Conservation (phyloP, 2,797 vertebrate species). For the Tarsius wallacei region DNA sequence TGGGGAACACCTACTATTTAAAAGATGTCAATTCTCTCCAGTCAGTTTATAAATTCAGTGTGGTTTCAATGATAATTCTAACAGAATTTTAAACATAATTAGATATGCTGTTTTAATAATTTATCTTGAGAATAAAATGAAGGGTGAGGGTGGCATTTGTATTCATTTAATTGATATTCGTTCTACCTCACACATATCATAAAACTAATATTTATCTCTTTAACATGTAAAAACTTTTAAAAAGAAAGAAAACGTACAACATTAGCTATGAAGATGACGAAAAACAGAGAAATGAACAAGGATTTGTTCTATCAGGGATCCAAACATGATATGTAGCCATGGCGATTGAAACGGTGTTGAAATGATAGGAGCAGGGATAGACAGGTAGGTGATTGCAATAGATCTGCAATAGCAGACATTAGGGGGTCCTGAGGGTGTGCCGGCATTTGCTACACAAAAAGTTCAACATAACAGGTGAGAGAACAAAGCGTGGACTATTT, state of each 20-base stretch:
- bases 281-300: not conserved
- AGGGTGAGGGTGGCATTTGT: not conserved
- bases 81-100: not conserved
- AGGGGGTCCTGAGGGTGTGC: not conserved
- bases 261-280: not conserved
- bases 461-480: not conserved
- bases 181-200: not conserved
- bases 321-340: not conserved
- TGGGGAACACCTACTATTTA: not conserved
- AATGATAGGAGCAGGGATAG: not conserved
- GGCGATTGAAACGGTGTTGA: not conserved
- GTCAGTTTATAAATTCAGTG: not conserved
- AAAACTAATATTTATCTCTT: constrained; percentile 42
- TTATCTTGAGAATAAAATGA: constrained; percentile 49
- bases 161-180: not conserved
- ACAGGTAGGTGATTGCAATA: not conserved
- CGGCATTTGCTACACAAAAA: not conserved
- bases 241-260: not conserved
- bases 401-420: not conserved
- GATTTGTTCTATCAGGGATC: not conserved
- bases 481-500: not conserved
- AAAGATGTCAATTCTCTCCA: not conserved
- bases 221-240: not conserved
- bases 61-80: not conserved
- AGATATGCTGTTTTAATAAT: not conserved